Base-by-base conservation (phyloP, 1,140 invertebrate species). In the Philopotamus ludificatus region DNA sequence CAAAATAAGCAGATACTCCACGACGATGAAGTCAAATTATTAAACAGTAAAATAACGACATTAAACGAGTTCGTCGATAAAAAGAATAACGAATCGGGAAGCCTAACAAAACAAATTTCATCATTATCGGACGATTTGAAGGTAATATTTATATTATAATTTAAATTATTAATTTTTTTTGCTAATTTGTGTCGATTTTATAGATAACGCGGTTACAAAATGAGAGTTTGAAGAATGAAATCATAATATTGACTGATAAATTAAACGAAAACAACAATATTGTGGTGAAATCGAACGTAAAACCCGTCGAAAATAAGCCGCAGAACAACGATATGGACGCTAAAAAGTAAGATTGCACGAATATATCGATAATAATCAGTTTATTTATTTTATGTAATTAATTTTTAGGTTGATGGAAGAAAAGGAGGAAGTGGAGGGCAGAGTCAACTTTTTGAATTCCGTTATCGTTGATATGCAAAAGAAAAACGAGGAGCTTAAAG, bases 381-480 rank as follows among this genome's bases (percentile, higher is more conserved):
- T 47, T 15, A 16, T 47, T 18, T 8, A 9, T 3, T 59, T 59
- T 42, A 3, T 59, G 9, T 42, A 59, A n/a, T 20, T 12, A 41
- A 61, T 28, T 65, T 61, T 2, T 59, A 79, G 81, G 68, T 67
- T 83, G n/a, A 70, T 83, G 55, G 85, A 89, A 73, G 87, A 89
- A 51, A 84, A 87, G 70, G 83, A 87, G 63, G 77, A 84, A 59
- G 80, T 84, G 10, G 85, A 88, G 65, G 83, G 84, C 44, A 90
- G 97, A 82, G 89, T 97, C 22, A 88, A 90, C 64, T 98, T 98
- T 77, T 81, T 98, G 3, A 97, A 98, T 81, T 94, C 94, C 7
- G 94, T 98, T 61, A 98, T 98, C 73, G 93, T 95, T 1, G 95
- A 97, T 74, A 91, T 97, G 87, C 93, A 97, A 74, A 84, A 85